Base-by-base conservation (phyloP, 2,797 vertebrate species). In the Thaleichthys pacificus region DNA sequence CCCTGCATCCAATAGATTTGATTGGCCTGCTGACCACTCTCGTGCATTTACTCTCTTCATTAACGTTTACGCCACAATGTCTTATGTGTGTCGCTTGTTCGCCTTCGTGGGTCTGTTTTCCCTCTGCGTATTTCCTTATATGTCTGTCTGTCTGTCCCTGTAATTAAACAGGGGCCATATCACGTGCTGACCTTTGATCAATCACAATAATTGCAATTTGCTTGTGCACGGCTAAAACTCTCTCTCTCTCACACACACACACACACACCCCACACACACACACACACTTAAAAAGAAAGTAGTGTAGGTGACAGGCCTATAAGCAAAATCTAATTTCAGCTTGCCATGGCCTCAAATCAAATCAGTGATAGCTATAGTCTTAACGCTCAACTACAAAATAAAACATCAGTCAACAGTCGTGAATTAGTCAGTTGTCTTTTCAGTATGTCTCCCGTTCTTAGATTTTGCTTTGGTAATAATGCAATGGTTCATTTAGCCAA, bases 251-350 rank as follows among this genome's bases (percentile, higher is more conserved):
- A 49, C 26, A 42, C 64, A 32, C 32, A 66, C 35, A 72, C 26
- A 60, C 22, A 24, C 22, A 24, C 22, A 24, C 22, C 38, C 28
- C 26, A 42, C 64, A 32, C 32, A 66, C 35, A 72, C 64, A 73
- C 38, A 28, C 32, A 42, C 28, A 65, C n/a, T 64, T 26, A 24
- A 54, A 19, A 54, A 4, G 14, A 2, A 51, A 66, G 21, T 49
- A 66, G n/a, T 24, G 17, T 24, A 14, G 9, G 22, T 3, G 38
- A 7, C 17, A 47, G 42, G 42, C 42, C 11, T 47, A 47, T 14
- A 47, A 14, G 42, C 5, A 47, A 42, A 47, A 47, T 47, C 42
- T 47, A 47, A 14, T 47, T 47, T 14, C 42, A 11, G 42, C 42
- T 14, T 47, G 11, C 9, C 42, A 47, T 47, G 42, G 42, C 42